A percentile compares a stretch with the other conserved stretches of the same genome.
These are phyloP conservation scores for Himalopsyche kuldschensis DNA, from an alignment of 2,888 invertebrate species.

Conservation along the genomic window DNA sequence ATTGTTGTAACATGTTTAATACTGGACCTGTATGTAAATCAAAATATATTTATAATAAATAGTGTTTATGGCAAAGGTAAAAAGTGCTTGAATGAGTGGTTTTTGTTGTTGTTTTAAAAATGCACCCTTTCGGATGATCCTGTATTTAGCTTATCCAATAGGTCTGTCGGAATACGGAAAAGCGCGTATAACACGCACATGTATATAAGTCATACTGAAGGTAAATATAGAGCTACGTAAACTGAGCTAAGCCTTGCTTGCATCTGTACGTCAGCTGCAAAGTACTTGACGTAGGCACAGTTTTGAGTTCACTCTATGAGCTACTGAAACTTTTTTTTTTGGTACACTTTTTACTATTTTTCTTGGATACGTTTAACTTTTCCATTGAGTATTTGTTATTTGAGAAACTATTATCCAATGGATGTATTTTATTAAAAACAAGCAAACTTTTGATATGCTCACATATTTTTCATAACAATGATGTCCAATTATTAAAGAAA, in stretches of 20 bases:
- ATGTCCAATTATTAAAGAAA: too few relatives aligned
- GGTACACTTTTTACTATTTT: constrained; percentile 2
- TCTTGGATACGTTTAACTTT: neutral
- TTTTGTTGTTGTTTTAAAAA: too few relatives aligned
- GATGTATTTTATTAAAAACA: neutral
- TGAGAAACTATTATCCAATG: too few relatives aligned
- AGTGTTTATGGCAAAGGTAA: too few relatives aligned
- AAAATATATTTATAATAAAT: too few relatives aligned
- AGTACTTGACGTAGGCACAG: constrained; percentile 23
- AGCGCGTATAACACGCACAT: constrained; percentile 10
- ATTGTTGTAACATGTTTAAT: too few relatives aligned
- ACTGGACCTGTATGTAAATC: too few relatives aligned
- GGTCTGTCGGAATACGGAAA: constrained; percentile 9
- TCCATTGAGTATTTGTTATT: neutral
- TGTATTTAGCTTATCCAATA: constrained; percentile 10
- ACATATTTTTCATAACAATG: too few relatives aligned
- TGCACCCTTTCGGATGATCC: neutral
- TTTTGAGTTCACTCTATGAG: constrained; percentile 25
- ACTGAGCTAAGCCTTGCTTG: constrained; percentile 1
- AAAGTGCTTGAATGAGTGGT: too few relatives aligned
- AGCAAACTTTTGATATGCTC: too few relatives aligned
- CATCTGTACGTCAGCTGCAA: neutral
- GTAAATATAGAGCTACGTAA: neutral
- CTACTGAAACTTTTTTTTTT: constrained; percentile 12
- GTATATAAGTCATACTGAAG: neutral